These are phyloP conservation scores for Carettochelys insculpta DNA, from an alignment of 2,113 vertebrate genomes.

Conservation along the genomic window DNA sequence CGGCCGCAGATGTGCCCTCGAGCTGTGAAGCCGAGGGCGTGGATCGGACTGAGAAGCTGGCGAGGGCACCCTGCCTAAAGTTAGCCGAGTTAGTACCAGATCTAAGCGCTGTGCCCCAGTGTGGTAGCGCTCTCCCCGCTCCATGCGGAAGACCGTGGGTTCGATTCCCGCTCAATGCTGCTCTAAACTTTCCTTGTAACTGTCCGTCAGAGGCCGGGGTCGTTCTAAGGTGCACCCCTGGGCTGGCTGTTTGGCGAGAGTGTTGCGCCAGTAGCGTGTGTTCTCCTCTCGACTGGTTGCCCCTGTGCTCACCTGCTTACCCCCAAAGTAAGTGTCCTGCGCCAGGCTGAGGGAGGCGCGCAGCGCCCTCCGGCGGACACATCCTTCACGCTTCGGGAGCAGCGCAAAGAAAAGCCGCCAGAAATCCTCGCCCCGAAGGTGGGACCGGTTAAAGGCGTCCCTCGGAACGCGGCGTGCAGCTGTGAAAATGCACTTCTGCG, in stretches of 20 bases:
- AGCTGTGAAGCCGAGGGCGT: not conserved
- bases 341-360: constrained; percentile 49
- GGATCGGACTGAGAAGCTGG: not conserved
- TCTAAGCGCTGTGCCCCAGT: no score
- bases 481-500: not conserved
- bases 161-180: no score
- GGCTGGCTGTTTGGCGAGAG: not conserved
- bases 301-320: constrained; percentile 68
- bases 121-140: no score
- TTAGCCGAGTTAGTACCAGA: not conserved
- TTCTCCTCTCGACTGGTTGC: constrained; percentile 58
- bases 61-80: not conserved
- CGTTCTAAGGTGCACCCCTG: not conserved
- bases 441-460: not conserved
- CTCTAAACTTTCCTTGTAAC: no score
- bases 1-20: no score
- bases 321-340: constrained; percentile 51
- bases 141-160: no score
- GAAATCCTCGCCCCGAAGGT: not conserved
- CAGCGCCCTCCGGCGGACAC: constrained; percentile 74
- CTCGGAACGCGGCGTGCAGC: not conserved
- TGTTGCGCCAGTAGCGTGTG: not conserved
- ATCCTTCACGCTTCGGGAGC: not conserved
- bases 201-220: no score
- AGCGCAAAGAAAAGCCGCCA: not conserved